Evolutionary conservation across 1,140 invertebrate species (phyloP).

Genomic region (Tribolium madens): DNA sequence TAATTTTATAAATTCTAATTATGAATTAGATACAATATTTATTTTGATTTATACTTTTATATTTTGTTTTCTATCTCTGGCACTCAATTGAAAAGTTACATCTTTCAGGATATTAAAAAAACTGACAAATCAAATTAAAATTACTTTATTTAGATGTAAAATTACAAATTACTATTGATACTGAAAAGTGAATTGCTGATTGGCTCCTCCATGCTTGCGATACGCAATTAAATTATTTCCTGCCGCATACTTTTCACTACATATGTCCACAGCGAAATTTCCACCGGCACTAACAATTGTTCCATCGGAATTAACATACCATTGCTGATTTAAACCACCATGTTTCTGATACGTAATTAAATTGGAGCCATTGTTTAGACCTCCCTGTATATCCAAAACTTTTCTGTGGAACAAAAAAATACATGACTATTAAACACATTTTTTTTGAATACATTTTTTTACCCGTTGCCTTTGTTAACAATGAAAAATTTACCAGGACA

Average conservation of each 20-base stretch:
- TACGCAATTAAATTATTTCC: not conserved
- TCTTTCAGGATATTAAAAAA: not conserved
- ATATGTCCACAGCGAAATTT: conserved; percentile 14
- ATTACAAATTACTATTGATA: conserved; percentile 2
- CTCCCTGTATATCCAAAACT: conserved; percentile 13
- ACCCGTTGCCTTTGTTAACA: conserved; percentile 7
- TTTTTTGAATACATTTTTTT: not conserved
- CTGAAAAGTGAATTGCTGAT: not conserved
- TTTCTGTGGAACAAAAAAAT: not conserved
- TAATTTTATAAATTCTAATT: too few species aligned
- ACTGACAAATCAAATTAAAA: not conserved
- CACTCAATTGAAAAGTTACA: too few species aligned
- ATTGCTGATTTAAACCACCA: conserved; percentile 13
- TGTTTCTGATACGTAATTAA: conserved; percentile 6
- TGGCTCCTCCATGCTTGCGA: not conserved
- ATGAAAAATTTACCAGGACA: not conserved
- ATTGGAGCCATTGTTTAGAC: not conserved
- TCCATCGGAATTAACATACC: conserved; percentile 1
- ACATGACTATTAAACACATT: not conserved
- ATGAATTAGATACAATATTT: too few species aligned
- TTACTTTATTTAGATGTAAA: not conserved
- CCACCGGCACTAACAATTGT: not conserved
- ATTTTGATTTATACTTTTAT: too few species aligned
- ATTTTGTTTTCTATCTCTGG: too few species aligned
- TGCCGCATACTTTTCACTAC: not conserved